Evolutionary conservation across 2,888 invertebrate genomes (phyloP).

Genomic region (Ceraclea dissimilis): DNA sequence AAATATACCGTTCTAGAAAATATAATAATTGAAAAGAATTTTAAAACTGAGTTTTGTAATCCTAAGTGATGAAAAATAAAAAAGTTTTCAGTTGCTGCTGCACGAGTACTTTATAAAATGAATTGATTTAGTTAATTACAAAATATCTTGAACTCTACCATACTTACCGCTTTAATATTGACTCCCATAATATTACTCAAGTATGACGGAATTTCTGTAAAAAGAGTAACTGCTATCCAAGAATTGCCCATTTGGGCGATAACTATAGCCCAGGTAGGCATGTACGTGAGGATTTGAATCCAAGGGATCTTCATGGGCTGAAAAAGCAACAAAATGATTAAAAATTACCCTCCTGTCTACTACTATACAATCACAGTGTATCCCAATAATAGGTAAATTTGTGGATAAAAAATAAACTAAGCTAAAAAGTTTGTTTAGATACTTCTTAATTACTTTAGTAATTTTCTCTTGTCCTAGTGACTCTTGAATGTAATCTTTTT

Average conservation of each 20-base stretch:
- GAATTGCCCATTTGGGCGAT: conserved; percentile 49
- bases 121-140: no score
- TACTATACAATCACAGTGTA: no score
- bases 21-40: no score
- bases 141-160: not conserved
- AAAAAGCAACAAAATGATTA: conserved; percentile 28
- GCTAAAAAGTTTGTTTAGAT: no score
- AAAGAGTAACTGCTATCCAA: conserved; percentile 63
- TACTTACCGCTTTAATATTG: conserved; percentile 59
- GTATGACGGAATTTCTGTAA: conserved; percentile 76
- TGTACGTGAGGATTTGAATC: conserved; percentile 46
- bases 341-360: no score
- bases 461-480: conserved; percentile 53
- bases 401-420: no score
- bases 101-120: no score
- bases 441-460: conserved; percentile 40
- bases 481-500: conserved; percentile 62
- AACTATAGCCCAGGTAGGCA: conserved; percentile 46
- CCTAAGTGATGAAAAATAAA: no score
- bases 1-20: no score
- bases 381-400: no score
- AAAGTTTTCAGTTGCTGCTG: no score
- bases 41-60: no score
- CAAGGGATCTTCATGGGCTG: conserved; percentile 40
- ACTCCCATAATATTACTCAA: conserved; percentile 65